phyloP scores from a whole-genome alignment of 1,140 invertebrate species.

The Drosophila kanapiae region DNA sequence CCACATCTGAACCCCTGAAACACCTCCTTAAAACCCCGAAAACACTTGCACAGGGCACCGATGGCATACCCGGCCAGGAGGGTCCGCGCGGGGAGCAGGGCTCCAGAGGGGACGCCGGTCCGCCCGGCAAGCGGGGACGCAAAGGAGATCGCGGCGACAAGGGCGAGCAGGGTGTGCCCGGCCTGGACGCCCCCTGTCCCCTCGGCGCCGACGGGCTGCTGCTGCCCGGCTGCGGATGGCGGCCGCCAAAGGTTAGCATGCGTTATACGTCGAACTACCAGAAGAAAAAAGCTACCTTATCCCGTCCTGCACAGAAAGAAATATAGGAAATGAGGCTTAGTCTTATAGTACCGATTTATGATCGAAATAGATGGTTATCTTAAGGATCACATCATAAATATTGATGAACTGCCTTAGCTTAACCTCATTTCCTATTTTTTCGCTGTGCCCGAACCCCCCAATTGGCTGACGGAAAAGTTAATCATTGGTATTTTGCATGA shows the following conservation, averaged over 20 bases:
- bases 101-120: conserved; percentile 93
- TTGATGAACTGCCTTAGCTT: conserved; percentile 1
- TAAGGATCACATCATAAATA: neutral
- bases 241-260: conserved; percentile 91
- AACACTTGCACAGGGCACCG: conserved; percentile 90
- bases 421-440: conserved; percentile 20
- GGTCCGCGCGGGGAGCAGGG: conserved; percentile 93
- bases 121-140: conserved; percentile 94
- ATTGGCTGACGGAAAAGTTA: conserved; percentile 55
- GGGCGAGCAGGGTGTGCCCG: conserved; percentile 96
- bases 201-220: conserved; percentile 97
- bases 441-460: conserved; percentile 18
- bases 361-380: neutral
- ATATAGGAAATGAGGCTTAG: neutral
- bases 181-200: conserved; percentile 98
- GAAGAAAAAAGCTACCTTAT: conserved; percentile 3
- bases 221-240: conserved; percentile 97
- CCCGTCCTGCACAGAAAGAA: conserved; percentile 27
- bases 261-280: conserved; percentile 34
- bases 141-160: conserved; percentile 96
- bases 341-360: neutral
- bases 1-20: conserved; percentile 25
- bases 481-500: conserved; percentile 62
- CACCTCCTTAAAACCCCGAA: conserved; percentile 4
- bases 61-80: conserved; percentile 96